A percentile compares a stretch with the other conserved stretches of the same genome.
These are phyloP conservation scores for Microplitis deprimator DNA, from an alignment of 2,888 invertebrate genomes.

Conservation along the genomic window DNA sequence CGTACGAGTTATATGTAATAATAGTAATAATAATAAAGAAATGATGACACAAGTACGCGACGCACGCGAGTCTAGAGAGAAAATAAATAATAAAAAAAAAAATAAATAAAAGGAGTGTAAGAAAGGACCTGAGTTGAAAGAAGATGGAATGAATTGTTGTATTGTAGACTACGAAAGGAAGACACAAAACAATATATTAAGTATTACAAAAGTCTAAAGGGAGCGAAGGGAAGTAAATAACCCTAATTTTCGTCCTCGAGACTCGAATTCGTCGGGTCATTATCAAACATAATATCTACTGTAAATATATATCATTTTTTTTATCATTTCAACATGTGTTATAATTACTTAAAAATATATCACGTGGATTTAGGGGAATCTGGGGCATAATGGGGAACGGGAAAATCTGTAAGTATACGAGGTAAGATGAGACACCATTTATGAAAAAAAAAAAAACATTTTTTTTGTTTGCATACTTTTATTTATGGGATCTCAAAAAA, in stretches of 20 bases:
- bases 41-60: constrained; percentile 29
- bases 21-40: background rate
- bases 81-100: constrained; percentile 14
- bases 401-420: too few species aligned
- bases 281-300: constrained; percentile 56
- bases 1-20: constrained; percentile 7
- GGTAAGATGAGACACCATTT: too few species aligned
- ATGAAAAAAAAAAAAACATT: too few species aligned
- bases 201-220: constrained; percentile 37
- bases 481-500: too few species aligned
- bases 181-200: background rate
- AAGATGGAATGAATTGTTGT: constrained; percentile 43
- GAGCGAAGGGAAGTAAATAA: constrained; percentile 60
- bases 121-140: background rate
- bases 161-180: background rate
- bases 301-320: constrained; percentile 15
- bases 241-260: constrained; percentile 66
- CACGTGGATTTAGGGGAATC: background rate
- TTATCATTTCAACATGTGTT: constrained; percentile 23
- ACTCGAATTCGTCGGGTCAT: constrained; percentile 65
- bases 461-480: too few species aligned
- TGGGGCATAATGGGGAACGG: too few species aligned
- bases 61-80: constrained; percentile 34
- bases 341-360: background rate
- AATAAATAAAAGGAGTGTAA: constrained; percentile 32